phyloP scores from a whole-genome alignment of 2,113 vertebrate species.

The Cyphomyrus plagiostoma region DNA sequence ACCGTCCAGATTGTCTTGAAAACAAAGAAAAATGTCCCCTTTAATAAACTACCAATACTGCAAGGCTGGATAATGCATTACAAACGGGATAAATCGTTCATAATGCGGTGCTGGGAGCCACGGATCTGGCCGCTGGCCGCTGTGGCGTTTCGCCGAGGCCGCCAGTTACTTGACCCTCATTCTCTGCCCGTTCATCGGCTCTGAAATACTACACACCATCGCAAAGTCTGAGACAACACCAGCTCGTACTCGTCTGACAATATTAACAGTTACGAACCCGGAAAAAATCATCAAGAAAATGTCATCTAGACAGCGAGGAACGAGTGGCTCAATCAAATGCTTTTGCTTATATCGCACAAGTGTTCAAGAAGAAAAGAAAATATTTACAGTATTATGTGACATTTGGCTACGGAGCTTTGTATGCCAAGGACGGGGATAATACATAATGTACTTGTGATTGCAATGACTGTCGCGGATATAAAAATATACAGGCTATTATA shows the following conservation, averaged over 20 bases:
- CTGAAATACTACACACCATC: not conserved
- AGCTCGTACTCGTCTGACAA: not conserved
- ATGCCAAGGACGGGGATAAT: not conserved
- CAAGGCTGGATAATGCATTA: not conserved
- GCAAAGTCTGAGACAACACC: not conserved
- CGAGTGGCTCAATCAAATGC: not conserved
- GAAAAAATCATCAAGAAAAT: not conserved
- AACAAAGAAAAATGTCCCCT: not conserved
- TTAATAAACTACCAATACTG: not conserved
- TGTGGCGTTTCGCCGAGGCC: not conserved
- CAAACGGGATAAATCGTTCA: not conserved
- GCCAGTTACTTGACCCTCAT: not conserved
- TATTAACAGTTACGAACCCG: not conserved
- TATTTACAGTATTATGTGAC: not conserved
- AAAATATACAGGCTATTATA: not conserved
- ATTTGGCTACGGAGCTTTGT: not conserved
- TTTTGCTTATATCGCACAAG: not conserved
- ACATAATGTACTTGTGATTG: not conserved
- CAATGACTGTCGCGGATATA: not conserved
- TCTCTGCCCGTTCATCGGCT: not conserved
- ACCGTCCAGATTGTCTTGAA: not conserved
- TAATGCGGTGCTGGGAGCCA: not conserved
- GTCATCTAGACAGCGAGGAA: not conserved
- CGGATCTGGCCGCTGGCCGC: not conserved
- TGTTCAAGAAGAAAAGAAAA: not conserved